Evolutionary conservation across 2,113 vertebrate genomes (phyloP), one percentile per base, ranked within the genome.

Genomic region (Blennius ocellaris): DNA sequence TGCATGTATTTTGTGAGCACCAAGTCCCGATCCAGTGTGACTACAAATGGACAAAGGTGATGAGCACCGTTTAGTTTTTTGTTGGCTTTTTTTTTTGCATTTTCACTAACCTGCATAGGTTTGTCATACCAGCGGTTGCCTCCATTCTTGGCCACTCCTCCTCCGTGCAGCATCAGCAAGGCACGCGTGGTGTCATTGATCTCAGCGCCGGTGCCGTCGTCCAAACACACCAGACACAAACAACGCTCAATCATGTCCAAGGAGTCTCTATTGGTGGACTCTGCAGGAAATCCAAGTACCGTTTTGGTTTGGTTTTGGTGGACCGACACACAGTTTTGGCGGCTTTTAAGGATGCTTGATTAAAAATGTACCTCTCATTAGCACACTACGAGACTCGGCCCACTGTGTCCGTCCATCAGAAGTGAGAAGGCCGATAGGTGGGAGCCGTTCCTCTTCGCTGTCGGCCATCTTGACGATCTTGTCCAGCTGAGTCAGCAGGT

Each of bases 51-150:
- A 30, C n/a, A 30, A 30, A 30, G 21, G 2, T 30, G 21, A 30
- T 30, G 21, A 30, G 2, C 21, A 30, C 2, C 11, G 12, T 43
- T 43, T 43, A 4, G 7, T 43, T 43, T 43, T 41, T 41, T 41
- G 9, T 41, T n/a, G n/a, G n/a, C n/a, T n/a, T n/a, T n/a, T n/a
- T 41, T 10, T 43, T 6, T 15, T 58, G 6, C 15, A 17, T 45
- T 57, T 21, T 80, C 53, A 54, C 55, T 81, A 86, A 99, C 98
- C 97, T 99, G 98, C 93, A 98, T 95, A 1, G 97, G 95, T 81
- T 99, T 99, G 93, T 99, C 97, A 0, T 98, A 99, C 97, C 97
- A 99, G 7, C 98, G 97, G 66, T 99, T 99, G 7, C 93, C 96
- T 10, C 97, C 95, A 0, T 96, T 98, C 58, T 83, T 94, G 16